Evolutionary conservation across 2,797 vertebrate species (phyloP).

Genomic region (Meda fulgida): DNA sequence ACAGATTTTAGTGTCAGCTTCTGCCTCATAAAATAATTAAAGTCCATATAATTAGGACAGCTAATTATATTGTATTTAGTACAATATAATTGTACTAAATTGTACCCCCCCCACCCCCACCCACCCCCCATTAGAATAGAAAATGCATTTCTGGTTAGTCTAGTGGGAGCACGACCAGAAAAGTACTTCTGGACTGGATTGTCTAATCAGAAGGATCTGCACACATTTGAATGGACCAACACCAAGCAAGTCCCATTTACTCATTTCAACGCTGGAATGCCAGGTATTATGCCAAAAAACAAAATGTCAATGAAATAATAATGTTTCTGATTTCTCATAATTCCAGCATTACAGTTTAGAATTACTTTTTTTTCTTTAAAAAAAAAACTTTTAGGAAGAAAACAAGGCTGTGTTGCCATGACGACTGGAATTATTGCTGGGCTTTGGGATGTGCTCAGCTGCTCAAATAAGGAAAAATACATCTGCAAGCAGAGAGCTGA

Average conservation of each 20-base stretch:
- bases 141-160: conserved; percentile 92
- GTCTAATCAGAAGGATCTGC: conserved; percentile 82
- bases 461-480: conserved; percentile 87
- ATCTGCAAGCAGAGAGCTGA: conserved; percentile 89
- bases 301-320: neutral
- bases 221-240: conserved; percentile 85
- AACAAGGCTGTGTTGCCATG: conserved; percentile 90
- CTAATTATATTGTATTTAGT: no score
- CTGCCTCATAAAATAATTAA: neutral
- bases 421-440: conserved; percentile 87
- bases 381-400: conserved; percentile 76
- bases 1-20: neutral
- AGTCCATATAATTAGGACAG: neutral
- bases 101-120: no score
- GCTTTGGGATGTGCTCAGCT: conserved; percentile 92
- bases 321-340: neutral
- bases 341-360: neutral
- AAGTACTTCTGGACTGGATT: conserved; percentile 92
- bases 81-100: no score
- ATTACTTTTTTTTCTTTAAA: neutral
- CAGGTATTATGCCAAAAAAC: conserved; percentile 75
- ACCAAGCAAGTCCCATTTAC: conserved; percentile 81
- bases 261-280: conserved; percentile 91
- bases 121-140: conserved; percentile 83
- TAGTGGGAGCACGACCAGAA: conserved; percentile 87